phyloP scores from a whole-genome alignment of 2,797 vertebrate genomes.

The Lemur catta region DNA sequence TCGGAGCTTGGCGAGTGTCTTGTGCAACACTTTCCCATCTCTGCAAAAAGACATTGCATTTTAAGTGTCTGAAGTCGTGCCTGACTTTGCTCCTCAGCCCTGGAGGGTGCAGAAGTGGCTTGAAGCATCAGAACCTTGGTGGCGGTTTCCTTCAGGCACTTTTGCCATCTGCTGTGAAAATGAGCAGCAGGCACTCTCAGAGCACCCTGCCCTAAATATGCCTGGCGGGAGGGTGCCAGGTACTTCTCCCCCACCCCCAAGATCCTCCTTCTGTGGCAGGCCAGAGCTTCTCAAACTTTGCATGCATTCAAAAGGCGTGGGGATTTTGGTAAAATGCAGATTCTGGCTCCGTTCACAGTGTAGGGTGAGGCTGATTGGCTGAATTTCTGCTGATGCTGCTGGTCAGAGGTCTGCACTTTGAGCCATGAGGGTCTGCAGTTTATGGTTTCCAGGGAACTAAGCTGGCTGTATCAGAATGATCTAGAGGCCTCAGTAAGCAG shows the following conservation, averaged over 20 bases:
- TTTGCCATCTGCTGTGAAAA: not conserved
- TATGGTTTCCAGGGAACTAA: not conserved
- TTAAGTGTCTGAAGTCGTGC: not conserved
- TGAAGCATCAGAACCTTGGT: not conserved
- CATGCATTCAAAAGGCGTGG: not conserved
- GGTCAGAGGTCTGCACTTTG: not conserved
- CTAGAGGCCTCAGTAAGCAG: not conserved
- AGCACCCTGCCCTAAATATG: not conserved
- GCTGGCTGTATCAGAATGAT: not conserved
- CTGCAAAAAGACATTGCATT: not conserved
- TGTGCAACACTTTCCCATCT: not conserved
- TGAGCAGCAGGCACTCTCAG: not conserved
- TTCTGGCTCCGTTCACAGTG: not conserved
- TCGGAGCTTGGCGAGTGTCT: not conserved
- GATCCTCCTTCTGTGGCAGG: not conserved
- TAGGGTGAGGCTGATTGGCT: not conserved
- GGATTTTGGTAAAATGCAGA: not conserved
- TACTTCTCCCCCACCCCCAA: not conserved
- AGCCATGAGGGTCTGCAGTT: not conserved
- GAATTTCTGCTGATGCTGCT: not conserved
- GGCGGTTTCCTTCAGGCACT: not conserved
- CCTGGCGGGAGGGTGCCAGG: not conserved
- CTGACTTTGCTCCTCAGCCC: not conserved
- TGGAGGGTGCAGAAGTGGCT: not conserved
- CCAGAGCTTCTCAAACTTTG: not conserved